A percentile compares a stretch with the other conserved stretches of the same genome.
Evolutionary conservation across 2,888 invertebrate genomes (phyloP).

Genomic region (Metopia argyrocephala): DNA sequence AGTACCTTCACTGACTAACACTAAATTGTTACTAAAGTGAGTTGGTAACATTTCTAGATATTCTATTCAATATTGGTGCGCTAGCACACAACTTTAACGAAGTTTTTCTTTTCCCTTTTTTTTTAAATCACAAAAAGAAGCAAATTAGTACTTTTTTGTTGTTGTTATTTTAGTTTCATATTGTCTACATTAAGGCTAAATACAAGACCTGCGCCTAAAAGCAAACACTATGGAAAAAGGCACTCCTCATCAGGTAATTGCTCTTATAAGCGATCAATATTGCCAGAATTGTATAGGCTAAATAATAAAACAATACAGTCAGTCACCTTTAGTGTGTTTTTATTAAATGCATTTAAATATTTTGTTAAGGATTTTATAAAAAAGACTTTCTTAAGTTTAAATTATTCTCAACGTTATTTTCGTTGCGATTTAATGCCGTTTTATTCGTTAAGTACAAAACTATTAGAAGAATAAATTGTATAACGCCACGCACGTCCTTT

Average conservation of each 20-base stretch:
- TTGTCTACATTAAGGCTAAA: conserved; percentile 56
- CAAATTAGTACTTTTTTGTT: not conserved
- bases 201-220: conserved; percentile 64
- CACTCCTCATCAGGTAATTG: conserved; percentile 58
- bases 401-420: too few species aligned
- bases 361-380: not conserved
- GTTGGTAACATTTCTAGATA: conserved; percentile 8
- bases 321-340: too few species aligned
- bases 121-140: not conserved
- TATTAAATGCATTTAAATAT: too few species aligned
- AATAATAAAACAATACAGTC: not conserved
- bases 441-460: too few species aligned
- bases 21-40: conserved; percentile 49
- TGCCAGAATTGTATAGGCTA: not conserved
- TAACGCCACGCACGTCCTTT: conserved; percentile 55
- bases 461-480: not conserved
- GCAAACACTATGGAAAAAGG: conserved; percentile 49
- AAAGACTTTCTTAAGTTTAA: not conserved
- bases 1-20: conserved; percentile 59
- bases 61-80: not conserved
- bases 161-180: conserved; percentile 7
- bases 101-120: conserved; percentile 31
- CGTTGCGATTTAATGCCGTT: too few species aligned
- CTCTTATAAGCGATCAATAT: conserved; percentile 62
- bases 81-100: conserved; percentile 33